phyloP scores from a whole-genome alignment of 2,113 vertebrate species.

The Chiloscyllium plagiosum region DNA sequence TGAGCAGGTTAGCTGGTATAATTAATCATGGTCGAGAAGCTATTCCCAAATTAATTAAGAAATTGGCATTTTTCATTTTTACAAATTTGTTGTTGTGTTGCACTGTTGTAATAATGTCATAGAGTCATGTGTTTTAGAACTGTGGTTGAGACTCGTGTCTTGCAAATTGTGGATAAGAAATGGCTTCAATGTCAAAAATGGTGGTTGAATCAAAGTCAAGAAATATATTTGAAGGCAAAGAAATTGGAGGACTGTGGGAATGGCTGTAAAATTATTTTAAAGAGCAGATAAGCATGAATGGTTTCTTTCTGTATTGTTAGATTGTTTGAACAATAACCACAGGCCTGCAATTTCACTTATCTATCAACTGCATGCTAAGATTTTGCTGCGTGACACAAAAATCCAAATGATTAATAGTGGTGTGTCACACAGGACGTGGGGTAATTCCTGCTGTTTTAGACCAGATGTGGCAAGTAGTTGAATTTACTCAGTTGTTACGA shows the following conservation, averaged over 20 bases:
- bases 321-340: neutral
- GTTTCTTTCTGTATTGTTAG: neutral
- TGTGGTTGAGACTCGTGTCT: too few relatives aligned
- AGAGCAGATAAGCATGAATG: neutral
- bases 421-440: neutral
- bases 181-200: neutral
- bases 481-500: neutral
- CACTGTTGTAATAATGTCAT: too few relatives aligned
- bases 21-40: neutral
- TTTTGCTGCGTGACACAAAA: neutral
- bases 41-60: too few relatives aligned
- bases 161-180: too few relatives aligned
- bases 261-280: neutral
- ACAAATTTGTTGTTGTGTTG: too few relatives aligned
- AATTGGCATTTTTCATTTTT: too few relatives aligned
- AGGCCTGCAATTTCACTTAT: neutral
- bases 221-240: neutral
- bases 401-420: slow-evolving; percentile 8
- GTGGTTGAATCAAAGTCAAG: too few relatives aligned
- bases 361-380: neutral
- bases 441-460: neutral
- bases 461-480: neutral
- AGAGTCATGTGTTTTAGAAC: too few relatives aligned
- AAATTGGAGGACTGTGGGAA: neutral
- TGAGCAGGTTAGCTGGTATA: neutral